phyloP scores from a whole-genome alignment of 2,113 vertebrate species.

The Oreochromis spilurus region DNA sequence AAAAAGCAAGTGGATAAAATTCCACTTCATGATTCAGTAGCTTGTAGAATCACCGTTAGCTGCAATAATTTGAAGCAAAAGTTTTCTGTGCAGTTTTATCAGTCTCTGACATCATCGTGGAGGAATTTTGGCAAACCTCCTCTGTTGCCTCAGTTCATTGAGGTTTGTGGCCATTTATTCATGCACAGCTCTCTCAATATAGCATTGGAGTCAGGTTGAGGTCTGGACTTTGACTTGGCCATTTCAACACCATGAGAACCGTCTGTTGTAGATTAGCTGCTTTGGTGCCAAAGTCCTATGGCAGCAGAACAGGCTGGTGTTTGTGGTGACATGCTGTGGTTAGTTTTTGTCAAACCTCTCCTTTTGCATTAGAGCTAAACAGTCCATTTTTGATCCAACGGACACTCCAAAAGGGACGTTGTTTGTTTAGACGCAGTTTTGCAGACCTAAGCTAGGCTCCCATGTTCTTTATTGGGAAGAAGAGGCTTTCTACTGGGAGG shows the following conservation, averaged over 20 bases:
- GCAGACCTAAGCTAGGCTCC: not conserved
- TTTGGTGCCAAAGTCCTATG: not conserved
- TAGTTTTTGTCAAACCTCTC: not conserved
- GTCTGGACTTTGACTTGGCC: not conserved
- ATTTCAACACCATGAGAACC: not conserved
- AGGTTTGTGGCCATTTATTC: not conserved
- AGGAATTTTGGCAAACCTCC: fast-evolving
- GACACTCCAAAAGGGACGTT: not conserved
- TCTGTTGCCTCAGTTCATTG: not conserved
- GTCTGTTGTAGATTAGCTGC: not conserved
- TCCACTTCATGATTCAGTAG: not conserved
- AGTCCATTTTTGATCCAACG: not conserved
- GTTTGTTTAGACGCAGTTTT: not conserved
- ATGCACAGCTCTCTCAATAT: not conserved
- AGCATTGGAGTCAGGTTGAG: not conserved
- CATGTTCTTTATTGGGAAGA: not conserved
- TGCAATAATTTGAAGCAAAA: not conserved
- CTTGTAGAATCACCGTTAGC: not conserved
- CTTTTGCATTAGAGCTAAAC: not conserved
- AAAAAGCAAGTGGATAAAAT: not conserved
- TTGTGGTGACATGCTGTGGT: not conserved
- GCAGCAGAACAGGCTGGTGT: not conserved
- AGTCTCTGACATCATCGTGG: not conserved
- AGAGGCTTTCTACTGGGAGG: not conserved
- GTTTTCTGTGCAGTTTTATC: not conserved